phyloP scores from a whole-genome alignment of 2,888 invertebrate species.

The Apamea monoglypha region DNA sequence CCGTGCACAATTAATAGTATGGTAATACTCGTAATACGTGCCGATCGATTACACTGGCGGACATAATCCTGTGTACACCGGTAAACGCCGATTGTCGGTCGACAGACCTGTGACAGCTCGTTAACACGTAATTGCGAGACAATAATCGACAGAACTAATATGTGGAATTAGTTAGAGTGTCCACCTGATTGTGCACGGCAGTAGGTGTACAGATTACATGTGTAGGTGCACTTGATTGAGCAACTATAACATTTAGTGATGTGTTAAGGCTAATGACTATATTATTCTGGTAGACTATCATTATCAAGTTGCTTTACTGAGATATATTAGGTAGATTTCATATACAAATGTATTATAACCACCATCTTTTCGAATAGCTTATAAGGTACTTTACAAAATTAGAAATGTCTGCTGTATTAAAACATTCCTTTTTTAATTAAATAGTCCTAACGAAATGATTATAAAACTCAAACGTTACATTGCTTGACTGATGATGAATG shows the following conservation, averaged over 20 bases:
- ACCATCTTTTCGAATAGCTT: background rate
- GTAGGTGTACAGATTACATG: conserved; percentile 31
- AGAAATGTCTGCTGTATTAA: background rate
- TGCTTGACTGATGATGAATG: background rate
- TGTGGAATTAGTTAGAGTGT: conserved; percentile 58
- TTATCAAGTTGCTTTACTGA: background rate
- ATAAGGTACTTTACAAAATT: background rate
- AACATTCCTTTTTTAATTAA: background rate
- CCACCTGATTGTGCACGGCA: conserved; percentile 54
- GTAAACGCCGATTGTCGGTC: conserved; percentile 55
- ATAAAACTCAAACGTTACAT: background rate
- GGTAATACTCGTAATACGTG: conserved; percentile 49
- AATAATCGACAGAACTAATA: conserved; percentile 68
- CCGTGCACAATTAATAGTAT: conserved; percentile 54
- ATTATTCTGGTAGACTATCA: conserved; percentile 12
- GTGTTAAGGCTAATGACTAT: conserved; percentile 36
- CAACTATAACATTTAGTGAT: conserved; percentile 40
- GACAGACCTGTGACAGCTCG: conserved; percentile 62
- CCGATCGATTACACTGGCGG: conserved; percentile 59
- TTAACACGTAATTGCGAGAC: conserved; percentile 66
- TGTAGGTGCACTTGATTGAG: conserved; percentile 47
- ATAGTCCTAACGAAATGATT: background rate
- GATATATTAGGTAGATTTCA: background rate
- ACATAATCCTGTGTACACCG: conserved; percentile 62
- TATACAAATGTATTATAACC: background rate